Evolutionary conservation across 2,797 vertebrate genomes (phyloP).

Genomic region (Acestrorhynchus altus): DNA sequence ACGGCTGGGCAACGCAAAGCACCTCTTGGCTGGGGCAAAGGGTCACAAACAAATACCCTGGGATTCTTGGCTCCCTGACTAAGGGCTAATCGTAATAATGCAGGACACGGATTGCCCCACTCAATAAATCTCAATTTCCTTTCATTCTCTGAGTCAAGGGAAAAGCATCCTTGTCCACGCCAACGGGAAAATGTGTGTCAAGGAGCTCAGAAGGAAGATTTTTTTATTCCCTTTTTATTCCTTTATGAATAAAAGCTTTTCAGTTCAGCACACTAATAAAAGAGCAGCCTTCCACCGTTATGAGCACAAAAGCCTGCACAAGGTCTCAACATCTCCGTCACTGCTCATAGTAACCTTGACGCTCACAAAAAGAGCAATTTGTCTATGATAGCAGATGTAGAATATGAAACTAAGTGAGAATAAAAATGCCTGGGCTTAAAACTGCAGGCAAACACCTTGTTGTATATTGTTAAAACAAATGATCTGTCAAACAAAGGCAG

Average conservation of each 20-base stretch:
- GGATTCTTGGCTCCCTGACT: constrained; percentile 46
- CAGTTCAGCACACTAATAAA: constrained; percentile 39
- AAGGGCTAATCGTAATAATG: constrained; percentile 40
- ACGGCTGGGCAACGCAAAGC: neutral
- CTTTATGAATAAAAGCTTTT: constrained; percentile 14
- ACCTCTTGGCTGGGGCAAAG: constrained; percentile 30
- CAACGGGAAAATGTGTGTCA: constrained; percentile 40
- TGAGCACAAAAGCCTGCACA: neutral
- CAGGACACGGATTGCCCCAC: constrained; percentile 22
- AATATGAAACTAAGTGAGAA: neutral
- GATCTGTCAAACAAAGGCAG: too few species aligned
- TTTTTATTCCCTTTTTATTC: constrained; percentile 2
- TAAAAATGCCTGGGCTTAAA: neutral
- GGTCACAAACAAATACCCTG: constrained; percentile 36
- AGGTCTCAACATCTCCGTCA: constrained; percentile 11
- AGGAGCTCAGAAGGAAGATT: constrained; percentile 16
- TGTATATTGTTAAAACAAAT: too few species aligned
- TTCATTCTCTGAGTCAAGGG: constrained; percentile 8
- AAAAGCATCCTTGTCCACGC: constrained; percentile 33
- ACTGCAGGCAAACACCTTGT: too few species aligned
- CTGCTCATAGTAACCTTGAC: constrained; percentile 13
- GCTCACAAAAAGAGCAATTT: neutral
- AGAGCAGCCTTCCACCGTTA: constrained; percentile 17
- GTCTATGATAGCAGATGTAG: neutral
- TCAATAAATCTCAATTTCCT: constrained; percentile 40